These are phyloP conservation scores for Pelmatolapia mariae DNA, from an alignment of 2,113 vertebrate genomes.

Conservation along the genomic window DNA sequence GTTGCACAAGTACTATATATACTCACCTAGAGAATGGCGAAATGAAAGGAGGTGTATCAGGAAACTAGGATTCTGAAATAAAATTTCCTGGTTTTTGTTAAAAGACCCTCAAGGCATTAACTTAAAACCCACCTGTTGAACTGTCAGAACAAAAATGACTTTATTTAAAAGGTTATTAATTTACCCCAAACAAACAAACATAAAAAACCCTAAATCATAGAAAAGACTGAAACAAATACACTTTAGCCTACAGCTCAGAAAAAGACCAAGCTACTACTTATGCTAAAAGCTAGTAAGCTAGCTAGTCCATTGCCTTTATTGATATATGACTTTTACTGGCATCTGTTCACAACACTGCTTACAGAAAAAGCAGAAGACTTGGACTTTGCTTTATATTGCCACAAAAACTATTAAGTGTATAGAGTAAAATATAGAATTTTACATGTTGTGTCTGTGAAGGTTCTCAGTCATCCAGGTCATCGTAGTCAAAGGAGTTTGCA, in stretches of 20 bases:
- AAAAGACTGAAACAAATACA: neutral
- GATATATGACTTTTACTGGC: neutral
- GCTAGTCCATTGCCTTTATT: neutral
- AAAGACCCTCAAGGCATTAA: neutral
- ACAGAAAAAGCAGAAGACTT: neutral
- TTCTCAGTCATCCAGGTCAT: no score
- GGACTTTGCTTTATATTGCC: neutral
- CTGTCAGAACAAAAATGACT: neutral
- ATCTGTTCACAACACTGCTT: neutral
- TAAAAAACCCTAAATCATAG: neutral
- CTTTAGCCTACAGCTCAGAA: neutral
- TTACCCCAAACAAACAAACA: neutral
- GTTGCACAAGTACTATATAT: neutral
- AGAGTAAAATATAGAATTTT: neutral
- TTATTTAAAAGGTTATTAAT: neutral
- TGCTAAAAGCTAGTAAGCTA: neutral
- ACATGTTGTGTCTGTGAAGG: neutral
- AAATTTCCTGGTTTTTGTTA: neutral
- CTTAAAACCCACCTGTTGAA: neutral
- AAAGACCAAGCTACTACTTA: neutral
- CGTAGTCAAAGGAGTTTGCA: no score
- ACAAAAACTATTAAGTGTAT: neutral
- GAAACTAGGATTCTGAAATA: neutral
- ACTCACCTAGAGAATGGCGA: neutral
- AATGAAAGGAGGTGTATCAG: neutral